Evolutionary conservation across 2,113 vertebrate species (phyloP), one percentile per base, ranked within the genome.

Genomic region (Sitta europaea): DNA sequence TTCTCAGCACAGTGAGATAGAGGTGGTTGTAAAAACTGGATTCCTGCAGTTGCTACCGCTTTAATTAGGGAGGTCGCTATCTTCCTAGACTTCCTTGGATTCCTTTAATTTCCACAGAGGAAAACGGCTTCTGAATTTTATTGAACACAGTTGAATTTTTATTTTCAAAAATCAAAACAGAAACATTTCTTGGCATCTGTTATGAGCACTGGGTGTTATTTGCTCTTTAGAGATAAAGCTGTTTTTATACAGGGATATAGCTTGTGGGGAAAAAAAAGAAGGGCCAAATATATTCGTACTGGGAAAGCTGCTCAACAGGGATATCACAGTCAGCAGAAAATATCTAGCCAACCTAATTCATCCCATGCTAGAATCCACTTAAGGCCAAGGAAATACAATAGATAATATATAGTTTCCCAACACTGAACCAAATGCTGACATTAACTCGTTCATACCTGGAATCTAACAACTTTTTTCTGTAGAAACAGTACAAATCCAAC

Each of bases 41-140:
- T 98, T 97, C 98, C 98, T 97, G 98, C 98, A 98, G 98, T 97
- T 98, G 98, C 98, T 98, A 98, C 98, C 80, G 98, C 98, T 99
- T 99, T 99, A 99, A 99, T 99, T 99, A 98, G 98, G 97, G 94
- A 98, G 98, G 98, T 98, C 98, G 98, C 98, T 98, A 98, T 98
- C 97, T 98, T 98, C 98, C 97, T 97, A 80, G 96, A 98, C 97
- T 98, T 99, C 98, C 98, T 98, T 98, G 98, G 98, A 98, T 98
- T 98, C 97, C 98, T 98, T 98, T 98, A 98, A 98, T 98, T 98
- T 99, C 99, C 98, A 98, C 98, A 98, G 99, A 99, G 98, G 98
- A 98, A 98, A 98, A 98, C 97, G 61, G 98, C 98, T 97, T 98
- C 98, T 98, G 98, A 97, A 97, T 98, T 98, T 98, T 98, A 98